These are phyloP conservation scores for Neodiprion lecontei DNA, from an alignment of 1,140 invertebrate genomes.

Conservation along the genomic window DNA sequence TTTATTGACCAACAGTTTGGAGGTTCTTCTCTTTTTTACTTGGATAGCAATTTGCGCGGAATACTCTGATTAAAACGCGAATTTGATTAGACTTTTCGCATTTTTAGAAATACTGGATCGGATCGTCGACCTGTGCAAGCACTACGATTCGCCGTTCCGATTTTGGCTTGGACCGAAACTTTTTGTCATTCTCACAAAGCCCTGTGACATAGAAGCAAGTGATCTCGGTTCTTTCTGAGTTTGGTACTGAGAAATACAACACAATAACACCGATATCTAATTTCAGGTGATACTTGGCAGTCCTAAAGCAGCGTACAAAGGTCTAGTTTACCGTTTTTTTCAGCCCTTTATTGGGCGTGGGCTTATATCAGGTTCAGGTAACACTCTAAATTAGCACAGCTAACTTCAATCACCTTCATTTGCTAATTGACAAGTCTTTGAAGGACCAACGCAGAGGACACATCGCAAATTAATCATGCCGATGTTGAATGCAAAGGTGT, in stretches of 20 bases:
- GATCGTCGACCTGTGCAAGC: slow-evolving; percentile 38
- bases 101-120: slow-evolving; percentile 49
- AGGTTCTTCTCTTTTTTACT: neutral
- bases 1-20: too few species aligned
- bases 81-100: neutral
- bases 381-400: neutral
- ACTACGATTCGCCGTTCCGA: slow-evolving; percentile 49
- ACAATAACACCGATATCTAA: slow-evolving; percentile 16
- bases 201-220: slow-evolving; percentile 58
- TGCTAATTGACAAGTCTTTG: slow-evolving; percentile 5
- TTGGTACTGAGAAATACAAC: neutral
- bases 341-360: slow-evolving; percentile 49
- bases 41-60: slow-evolving; percentile 3
- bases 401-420: neutral
- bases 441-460: slow-evolving; percentile 47
- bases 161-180: slow-evolving; percentile 60
- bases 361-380: slow-evolving; percentile 56
- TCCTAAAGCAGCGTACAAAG: slow-evolving; percentile 49
- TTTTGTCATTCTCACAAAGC: slow-evolving; percentile 52
- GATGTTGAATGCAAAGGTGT: slow-evolving; percentile 46
- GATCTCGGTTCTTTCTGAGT: slow-evolving; percentile 10
- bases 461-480: slow-evolving; percentile 53
- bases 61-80: neutral
- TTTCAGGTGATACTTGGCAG: slow-evolving; percentile 48
- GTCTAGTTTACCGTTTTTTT: slow-evolving; percentile 53